These are phyloP conservation scores for Drosophila nigricruria DNA, from an alignment of 2,888 invertebrate species.

Conservation along the genomic window DNA sequence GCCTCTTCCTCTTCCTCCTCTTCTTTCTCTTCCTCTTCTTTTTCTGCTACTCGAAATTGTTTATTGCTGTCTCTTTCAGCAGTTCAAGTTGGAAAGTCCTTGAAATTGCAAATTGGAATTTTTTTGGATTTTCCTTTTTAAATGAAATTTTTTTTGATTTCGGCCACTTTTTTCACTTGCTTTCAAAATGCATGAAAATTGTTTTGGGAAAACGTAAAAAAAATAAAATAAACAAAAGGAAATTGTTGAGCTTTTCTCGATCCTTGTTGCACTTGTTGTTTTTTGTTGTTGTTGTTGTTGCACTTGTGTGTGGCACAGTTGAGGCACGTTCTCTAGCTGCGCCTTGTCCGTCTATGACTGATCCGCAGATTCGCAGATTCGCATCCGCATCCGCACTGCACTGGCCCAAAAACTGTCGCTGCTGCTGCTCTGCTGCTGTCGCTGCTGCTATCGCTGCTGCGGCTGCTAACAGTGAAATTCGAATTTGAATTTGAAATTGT, in stretches of 20 bases:
- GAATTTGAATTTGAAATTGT: slow-evolving; percentile 64
- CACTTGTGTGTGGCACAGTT: slow-evolving; percentile 17
- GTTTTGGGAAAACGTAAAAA: slow-evolving; percentile 23
- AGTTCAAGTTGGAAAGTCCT: slow-evolving; percentile 7
- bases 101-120: slow-evolving; percentile 7
- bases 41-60: background rate
- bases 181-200: background rate
- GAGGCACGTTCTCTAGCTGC: slow-evolving; percentile 16
- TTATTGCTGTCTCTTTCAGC: slow-evolving; percentile 35
- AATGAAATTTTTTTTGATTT: background rate
- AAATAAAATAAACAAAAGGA: slow-evolving; percentile 18
- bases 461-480: slow-evolving; percentile 32
- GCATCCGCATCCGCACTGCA: slow-evolving; percentile 29
- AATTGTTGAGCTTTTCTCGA: slow-evolving; percentile 17
- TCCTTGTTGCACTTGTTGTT: slow-evolving; percentile 40
- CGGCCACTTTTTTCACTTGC: slow-evolving; percentile 9
- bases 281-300: slow-evolving; percentile 2
- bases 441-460: slow-evolving; percentile 8
- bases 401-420: slow-evolving; percentile 2
- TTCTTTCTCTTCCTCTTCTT: background rate
- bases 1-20: background rate
- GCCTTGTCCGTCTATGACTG: slow-evolving; percentile 30
- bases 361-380: slow-evolving; percentile 33
- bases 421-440: slow-evolving; percentile 28
- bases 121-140: background rate